Evolutionary conservation across 1,140 invertebrate species (phyloP).

Genomic region (Aphelenchoides besseyi): DNA sequence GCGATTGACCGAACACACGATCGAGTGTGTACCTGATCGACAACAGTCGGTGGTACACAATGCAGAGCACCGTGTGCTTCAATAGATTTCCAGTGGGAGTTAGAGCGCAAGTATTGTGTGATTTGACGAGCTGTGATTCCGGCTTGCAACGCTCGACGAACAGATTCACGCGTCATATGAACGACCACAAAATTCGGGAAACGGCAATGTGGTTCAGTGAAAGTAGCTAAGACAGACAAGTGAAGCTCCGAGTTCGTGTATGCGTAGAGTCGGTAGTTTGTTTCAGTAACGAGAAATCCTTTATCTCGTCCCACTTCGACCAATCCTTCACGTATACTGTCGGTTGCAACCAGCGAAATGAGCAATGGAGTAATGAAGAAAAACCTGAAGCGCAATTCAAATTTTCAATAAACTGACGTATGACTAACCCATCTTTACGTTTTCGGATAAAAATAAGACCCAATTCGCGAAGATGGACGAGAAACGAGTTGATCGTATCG

Average conservation of each 20-base stretch:
- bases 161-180: constrained; percentile 32
- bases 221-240: constrained; percentile 43
- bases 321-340: not conserved
- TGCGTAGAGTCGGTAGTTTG: constrained; percentile 41
- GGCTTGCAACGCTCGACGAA: constrained; percentile 36
- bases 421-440: constrained; percentile 41
- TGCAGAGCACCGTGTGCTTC: constrained; percentile 28
- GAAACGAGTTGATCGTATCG: constrained; percentile 32
- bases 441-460: constrained; percentile 48
- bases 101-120: constrained; percentile 36
- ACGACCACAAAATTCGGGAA: constrained; percentile 42
- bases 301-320: not conserved
- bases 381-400: constrained; percentile 33
- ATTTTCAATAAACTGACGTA: not conserved
- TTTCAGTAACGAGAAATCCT: constrained; percentile 48
- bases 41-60: constrained; percentile 35
- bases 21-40: constrained; percentile 44
- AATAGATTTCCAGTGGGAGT: constrained; percentile 35
- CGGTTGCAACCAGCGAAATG: constrained; percentile 15
- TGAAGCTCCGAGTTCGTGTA: constrained; percentile 49
- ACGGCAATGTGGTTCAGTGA: constrained; percentile 41
- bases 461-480: constrained; percentile 41
- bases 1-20: constrained; percentile 17
- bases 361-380: constrained; percentile 39
- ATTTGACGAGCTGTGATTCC: constrained; percentile 49